These are phyloP conservation scores for Sebastes kiyomatsui DNA, from an alignment of 2,797 vertebrate species.

Conservation along the genomic window DNA sequence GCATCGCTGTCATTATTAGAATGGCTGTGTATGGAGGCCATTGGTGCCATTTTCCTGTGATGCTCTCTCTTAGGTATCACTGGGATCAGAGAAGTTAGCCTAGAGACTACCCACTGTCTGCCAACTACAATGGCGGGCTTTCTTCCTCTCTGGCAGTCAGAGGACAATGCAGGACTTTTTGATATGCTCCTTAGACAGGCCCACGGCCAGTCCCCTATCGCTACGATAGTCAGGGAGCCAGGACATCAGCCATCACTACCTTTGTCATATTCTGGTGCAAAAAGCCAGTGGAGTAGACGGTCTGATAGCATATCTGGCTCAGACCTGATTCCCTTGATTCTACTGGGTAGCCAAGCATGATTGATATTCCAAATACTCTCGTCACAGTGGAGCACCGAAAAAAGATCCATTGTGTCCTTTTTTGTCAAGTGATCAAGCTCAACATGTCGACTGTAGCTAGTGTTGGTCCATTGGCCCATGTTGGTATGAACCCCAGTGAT, in stretches of 20 bases:
- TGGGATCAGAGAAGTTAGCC: slow-evolving; percentile 8
- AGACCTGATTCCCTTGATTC: neutral
- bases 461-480: neutral
- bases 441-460: neutral
- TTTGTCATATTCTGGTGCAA: slow-evolving; percentile 2
- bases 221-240: neutral
- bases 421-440: neutral
- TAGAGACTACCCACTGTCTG: neutral
- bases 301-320: neutral
- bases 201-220: neutral
- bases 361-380: neutral
- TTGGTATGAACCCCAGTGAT: neutral
- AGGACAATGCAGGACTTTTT: neutral
- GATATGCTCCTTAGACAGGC: neutral
- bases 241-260: neutral
- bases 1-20: slow-evolving; percentile 10
- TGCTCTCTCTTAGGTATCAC: neutral
- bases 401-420: neutral
- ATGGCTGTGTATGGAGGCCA: neutral
- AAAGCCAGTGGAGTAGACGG: neutral
- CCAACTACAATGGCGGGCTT: neutral
- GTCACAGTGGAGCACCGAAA: neutral
- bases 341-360: neutral
- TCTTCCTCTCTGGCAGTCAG: neutral
- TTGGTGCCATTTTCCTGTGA: neutral